Conservation (phyloP, 2,888 invertebrate genomes). For the Trisateles emortualis region DNA sequence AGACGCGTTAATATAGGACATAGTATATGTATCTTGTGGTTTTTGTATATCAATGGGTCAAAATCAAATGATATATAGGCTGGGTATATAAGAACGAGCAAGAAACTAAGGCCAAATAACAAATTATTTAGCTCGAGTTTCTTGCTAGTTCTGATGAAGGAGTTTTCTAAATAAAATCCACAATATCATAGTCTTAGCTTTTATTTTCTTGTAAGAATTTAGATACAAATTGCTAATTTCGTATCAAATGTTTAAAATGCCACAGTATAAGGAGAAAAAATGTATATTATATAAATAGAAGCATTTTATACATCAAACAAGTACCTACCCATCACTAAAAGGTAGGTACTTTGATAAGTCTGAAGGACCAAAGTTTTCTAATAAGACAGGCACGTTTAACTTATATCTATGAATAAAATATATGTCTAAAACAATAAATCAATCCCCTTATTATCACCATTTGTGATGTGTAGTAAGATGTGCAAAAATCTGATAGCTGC, state of each 20-base stretch:
- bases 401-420: constrained; percentile 68
- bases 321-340: constrained; percentile 51
- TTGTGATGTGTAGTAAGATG: constrained; percentile 78
- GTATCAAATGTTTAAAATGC: constrained; percentile 83
- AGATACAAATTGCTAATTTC: constrained; percentile 81
- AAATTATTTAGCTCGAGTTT: no score
- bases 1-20: no score
- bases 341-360: constrained; percentile 29
- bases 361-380: constrained; percentile 32
- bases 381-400: constrained; percentile 76
- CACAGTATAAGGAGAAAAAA: constrained; percentile 73
- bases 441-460: constrained; percentile 72
- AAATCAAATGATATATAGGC: no score
- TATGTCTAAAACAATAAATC: constrained; percentile 68
- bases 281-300: constrained; percentile 78
- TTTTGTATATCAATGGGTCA: no score
- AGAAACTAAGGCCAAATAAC: no score
- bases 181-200: constrained; percentile 66
- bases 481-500: constrained; percentile 61
- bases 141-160: no score
- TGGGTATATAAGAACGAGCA: no score
- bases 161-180: constrained; percentile 51
- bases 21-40: no score
- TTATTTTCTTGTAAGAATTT: constrained; percentile 82
- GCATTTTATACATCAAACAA: constrained; percentile 56